A percentile compares a stretch with the other conserved stretches of the same genome.
Conservation (phyloP, 2,113 vertebrate species). For the Eudyptes chrysolophus region DNA sequence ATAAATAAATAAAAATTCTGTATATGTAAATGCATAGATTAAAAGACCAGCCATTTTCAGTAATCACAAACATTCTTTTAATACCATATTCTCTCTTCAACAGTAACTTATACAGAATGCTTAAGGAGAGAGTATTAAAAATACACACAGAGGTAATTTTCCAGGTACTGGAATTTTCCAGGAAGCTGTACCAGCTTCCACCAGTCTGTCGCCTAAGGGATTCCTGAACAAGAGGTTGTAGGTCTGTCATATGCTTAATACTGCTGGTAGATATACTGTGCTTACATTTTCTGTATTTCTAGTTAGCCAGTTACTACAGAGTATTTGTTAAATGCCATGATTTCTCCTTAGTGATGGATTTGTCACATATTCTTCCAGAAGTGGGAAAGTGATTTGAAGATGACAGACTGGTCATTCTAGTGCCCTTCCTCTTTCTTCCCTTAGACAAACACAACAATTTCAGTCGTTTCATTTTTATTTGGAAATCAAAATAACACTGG, state of each 20-base stretch:
- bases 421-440: not conserved
- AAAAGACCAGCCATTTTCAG: not conserved
- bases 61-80: not conserved
- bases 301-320: not conserved
- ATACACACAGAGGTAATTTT: not conserved
- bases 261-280: not conserved
- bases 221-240: not conserved
- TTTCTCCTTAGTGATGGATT: not conserved
- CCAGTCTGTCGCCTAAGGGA: not conserved
- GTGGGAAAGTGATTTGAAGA: not conserved
- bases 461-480: not conserved
- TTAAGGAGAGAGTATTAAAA: not conserved
- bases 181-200: not conserved
- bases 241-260: not conserved
- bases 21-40: not conserved
- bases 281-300: not conserved
- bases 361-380: not conserved
- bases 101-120: not conserved
- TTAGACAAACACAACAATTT: not conserved
- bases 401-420: not conserved
- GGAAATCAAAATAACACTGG: not conserved
- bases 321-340: not conserved
- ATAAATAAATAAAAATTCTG: not conserved
- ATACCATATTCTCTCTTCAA: not conserved
- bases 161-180: no score